Base-by-base conservation (phyloP, 2,888 invertebrate genomes). In the Cephus nigrinus region DNA sequence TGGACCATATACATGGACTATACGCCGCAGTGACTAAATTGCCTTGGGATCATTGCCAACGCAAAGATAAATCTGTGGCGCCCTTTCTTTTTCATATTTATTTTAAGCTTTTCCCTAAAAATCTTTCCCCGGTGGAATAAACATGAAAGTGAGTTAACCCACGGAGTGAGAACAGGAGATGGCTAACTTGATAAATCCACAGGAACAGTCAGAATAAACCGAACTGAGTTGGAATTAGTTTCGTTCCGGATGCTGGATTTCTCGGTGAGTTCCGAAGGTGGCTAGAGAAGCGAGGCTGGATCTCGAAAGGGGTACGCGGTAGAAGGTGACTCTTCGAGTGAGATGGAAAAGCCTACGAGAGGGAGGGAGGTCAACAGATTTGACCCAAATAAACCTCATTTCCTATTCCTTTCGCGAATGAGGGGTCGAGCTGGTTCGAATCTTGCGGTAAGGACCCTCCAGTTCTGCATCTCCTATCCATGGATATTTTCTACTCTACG, bases 301-400 rank as follows among this genome's bases (percentile, higher is more conserved):
- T 55, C 23, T 15, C 1, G 55, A 55, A 23, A 55, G 55, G 55
- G 55, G 9, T 55, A 55, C 55, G 1, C 55, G 15, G 55, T 55
- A 9, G 23, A 55, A 9, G 23, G 23, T 23, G 55, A 1, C 23
- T 55, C 23, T 9, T 55, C 23, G 55, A 55, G 55, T 9, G 55
- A 55, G 55, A 55, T 23, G 9, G 55, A 55, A 23, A 5, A 55
- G 9, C 55, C 9, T 23, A 23, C 23, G 1, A 23, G 23, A 55
- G 40, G 68, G 15, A 34, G 11, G 9, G 15, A n/a, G n/a, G 31
- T 33, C 76, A 40, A 76, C 75, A 77, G 69, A 35, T 81, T 77
- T 80, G 80, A 81, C 79, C 81, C 73, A 79, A 81, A 81, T 81
- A 79, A 80, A 78, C 75, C 79, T 72, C 77, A 77, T 78, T 77